A percentile compares a stretch with the other conserved stretches of the same genome.
phyloP scores from a whole-genome alignment of 2,113 vertebrate species.

The Odocoileus hemionus region DNA sequence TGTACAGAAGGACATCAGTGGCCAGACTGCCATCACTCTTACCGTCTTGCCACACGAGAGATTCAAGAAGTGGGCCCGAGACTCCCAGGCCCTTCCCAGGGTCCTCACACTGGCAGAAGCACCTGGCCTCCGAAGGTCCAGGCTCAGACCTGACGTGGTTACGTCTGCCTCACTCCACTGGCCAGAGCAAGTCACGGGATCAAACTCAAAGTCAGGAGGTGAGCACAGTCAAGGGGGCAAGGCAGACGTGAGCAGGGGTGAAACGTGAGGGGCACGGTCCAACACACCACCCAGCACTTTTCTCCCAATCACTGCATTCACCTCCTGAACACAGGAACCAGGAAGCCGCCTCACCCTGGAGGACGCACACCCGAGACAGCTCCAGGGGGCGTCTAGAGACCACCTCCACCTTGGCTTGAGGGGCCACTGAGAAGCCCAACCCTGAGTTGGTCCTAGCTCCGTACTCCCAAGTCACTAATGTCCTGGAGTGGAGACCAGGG shows the following conservation, averaged over 20 bases:
- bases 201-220: too few species aligned
- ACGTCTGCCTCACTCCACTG: background rate
- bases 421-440: background rate
- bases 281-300: background rate
- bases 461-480: rapidly evolving
- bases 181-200: background rate
- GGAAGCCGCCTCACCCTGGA: background rate
- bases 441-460: background rate
- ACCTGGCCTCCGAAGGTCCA: background rate
- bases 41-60: background rate
- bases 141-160: background rate
- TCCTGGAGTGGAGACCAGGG: rapidly evolving
- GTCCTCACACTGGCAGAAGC: too few species aligned
- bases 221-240: background rate
- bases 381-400: too few species aligned
- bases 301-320: background rate
- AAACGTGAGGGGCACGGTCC: background rate
- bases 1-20: background rate
- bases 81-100: background rate
- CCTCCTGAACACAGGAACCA: background rate
- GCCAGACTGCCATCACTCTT: background rate
- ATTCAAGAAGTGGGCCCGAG: background rate
- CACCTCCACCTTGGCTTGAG: background rate
- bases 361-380: rapidly evolving
- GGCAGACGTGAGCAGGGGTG: background rate